phyloP scores from a whole-genome alignment of 1,140 invertebrate genomes.

The Mizuhopecten yessoensis region DNA sequence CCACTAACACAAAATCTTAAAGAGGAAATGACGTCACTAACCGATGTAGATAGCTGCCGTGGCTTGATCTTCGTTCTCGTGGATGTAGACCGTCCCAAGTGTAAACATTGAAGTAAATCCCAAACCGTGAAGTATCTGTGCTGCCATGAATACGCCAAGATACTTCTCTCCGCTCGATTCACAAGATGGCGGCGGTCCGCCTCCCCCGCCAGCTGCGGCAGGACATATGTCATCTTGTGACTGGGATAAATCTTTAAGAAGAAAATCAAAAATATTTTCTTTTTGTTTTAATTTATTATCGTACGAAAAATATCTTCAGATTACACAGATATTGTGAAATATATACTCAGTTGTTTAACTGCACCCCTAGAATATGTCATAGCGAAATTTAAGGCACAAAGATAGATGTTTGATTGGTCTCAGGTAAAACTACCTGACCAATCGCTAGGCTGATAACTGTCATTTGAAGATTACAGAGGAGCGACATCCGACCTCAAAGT shows the following conservation, averaged over 20 bases:
- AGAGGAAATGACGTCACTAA: slow-evolving; percentile 48
- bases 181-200: slow-evolving; percentile 47
- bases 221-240: neutral
- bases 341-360: too few species aligned
- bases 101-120: slow-evolving; percentile 74
- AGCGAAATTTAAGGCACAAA: too few species aligned
- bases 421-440: too few species aligned
- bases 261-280: neutral
- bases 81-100: slow-evolving; percentile 71
- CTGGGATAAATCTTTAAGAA: neutral
- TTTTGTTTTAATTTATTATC: neutral
- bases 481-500: too few species aligned
- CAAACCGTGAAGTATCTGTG: slow-evolving; percentile 71
- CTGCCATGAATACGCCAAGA: slow-evolving; percentile 66
- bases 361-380: too few species aligned
- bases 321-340: too few species aligned
- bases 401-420: too few species aligned
- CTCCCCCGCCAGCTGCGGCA: neutral
- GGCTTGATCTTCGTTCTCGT: slow-evolving; percentile 67
- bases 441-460: too few species aligned
- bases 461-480: too few species aligned
- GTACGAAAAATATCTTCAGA: too few species aligned
- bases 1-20: too few species aligned
- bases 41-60: slow-evolving; percentile 69
- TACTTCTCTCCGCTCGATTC: slow-evolving; percentile 61